A percentile compares a stretch with the other conserved stretches of the same genome.
Evolutionary conservation across 2,888 invertebrate genomes (phyloP).

Genomic region (Aphodius sticticus): DNA sequence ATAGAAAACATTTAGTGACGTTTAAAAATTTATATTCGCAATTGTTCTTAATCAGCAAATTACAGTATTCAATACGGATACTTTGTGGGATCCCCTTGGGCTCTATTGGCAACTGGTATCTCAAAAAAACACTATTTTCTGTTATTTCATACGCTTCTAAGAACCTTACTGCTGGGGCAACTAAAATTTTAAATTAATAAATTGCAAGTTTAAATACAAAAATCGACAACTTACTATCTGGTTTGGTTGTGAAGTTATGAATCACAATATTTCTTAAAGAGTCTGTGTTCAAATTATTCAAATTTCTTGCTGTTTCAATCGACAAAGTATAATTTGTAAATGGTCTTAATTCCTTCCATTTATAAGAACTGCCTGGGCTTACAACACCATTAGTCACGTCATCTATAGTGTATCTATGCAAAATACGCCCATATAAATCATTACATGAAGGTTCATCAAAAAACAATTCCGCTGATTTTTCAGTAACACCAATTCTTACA

Average conservation of each 20-base stretch:
- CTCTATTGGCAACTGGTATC: conserved; percentile 51
- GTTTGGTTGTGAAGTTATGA: conserved; percentile 50
- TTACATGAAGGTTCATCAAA: conserved; percentile 48
- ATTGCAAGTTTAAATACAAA: conserved; percentile 5
- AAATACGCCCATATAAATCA: conserved; percentile 48
- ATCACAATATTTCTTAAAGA: conserved; percentile 36
- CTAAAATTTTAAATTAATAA: conserved; percentile 45
- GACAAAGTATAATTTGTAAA: conserved; percentile 50
- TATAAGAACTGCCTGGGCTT: conserved; percentile 44
- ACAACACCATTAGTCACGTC: conserved; percentile 43
- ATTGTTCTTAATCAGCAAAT: conserved; percentile 46
- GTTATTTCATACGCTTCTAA: conserved; percentile 54
- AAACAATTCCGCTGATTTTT: conserved; percentile 16
- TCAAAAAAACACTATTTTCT: conserved; percentile 47
- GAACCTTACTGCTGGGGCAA: conserved; percentile 50
- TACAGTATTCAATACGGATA: conserved; percentile 50
- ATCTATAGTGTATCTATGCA: conserved; percentile 46
- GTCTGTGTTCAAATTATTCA: conserved; percentile 35
- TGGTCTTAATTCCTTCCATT: conserved; percentile 48
- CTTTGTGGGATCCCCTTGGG: conserved; percentile 47
- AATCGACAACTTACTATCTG: conserved; percentile 48
- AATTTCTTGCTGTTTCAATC: conserved; percentile 45
- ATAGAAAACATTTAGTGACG: conserved; percentile 50
- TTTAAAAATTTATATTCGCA: conserved; percentile 46
- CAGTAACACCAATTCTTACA: conserved; percentile 13